A percentile compares a stretch with the other conserved stretches of the same genome.
Conservation (phyloP, 2,888 invertebrate genomes). For the Copidosoma aretas region DNA sequence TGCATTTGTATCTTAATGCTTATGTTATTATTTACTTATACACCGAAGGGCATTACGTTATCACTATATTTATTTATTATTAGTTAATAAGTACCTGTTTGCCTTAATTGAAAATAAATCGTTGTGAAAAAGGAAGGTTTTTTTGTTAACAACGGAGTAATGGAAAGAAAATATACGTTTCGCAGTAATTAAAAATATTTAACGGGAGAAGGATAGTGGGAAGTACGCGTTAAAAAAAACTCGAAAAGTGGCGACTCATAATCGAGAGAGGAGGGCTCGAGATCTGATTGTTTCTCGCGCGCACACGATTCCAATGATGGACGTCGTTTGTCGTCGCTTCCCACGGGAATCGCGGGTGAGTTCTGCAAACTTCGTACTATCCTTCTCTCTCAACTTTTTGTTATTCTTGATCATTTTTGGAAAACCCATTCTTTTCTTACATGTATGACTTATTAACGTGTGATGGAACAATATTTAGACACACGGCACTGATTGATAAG, state of each 20-base stretch:
- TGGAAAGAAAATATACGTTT: constrained; percentile 34
- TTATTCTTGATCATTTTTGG: not conserved
- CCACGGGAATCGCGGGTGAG: constrained; percentile 52
- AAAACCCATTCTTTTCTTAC: not conserved
- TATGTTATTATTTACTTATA: constrained; percentile 27
- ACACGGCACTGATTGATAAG: too few species aligned
- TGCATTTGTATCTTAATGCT: constrained; percentile 8
- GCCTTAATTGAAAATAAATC: constrained; percentile 20
- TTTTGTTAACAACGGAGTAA: constrained; percentile 5
- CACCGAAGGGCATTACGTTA: constrained; percentile 14
- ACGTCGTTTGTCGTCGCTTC: constrained; percentile 10
- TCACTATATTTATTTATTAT: not conserved
- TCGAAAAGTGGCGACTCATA: constrained; percentile 41
- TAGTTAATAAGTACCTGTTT: not conserved
- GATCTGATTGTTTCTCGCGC: constrained; percentile 49
- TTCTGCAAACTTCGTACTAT: constrained; percentile 59
- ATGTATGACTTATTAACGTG: not conserved
- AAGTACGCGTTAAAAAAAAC: constrained; percentile 45
- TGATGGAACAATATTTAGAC: not conserved
- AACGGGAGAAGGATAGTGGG: constrained; percentile 62
- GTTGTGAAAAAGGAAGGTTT: constrained; percentile 7
- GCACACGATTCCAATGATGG: constrained; percentile 23
- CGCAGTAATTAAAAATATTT: constrained; percentile 39
- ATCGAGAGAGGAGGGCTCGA: constrained; percentile 49
- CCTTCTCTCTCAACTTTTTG: constrained; percentile 58